Evolutionary conservation across 1,140 invertebrate species (phyloP), one percentile per base, ranked within the genome.

Genomic region (Drosophila ohnishii): DNA sequence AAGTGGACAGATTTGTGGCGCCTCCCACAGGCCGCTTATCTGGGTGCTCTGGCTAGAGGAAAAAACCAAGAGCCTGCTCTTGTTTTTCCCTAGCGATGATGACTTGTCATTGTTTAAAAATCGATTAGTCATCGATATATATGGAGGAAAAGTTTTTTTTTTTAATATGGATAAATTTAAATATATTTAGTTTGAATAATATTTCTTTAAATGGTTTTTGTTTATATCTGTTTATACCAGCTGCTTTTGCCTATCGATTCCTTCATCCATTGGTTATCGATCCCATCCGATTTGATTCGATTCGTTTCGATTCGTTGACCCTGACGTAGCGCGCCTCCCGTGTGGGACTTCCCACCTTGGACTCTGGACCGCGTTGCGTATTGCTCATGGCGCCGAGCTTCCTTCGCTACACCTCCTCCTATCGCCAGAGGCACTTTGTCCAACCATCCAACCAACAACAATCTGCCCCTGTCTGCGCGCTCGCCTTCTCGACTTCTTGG

Each of bases 321-420:
- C 67, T 71, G 67, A 71, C 65, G 65, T 58, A 37, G 44, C 40
- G 22, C 42, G 65, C 67, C 42, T 58, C 25, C 65, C 44, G 65
- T 70, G 67, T 70, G 67, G 51, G 28, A 48, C 65, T 39, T 70
- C 67, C 67, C 67, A 71, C 67, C 69, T 72, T 72, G 69, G 69
- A 72, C 69, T 72, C 67, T 72, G 69, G 30, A 70, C 69, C 53
- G 51, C 44, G 22, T 59, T 59, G 69, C 69, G 66, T 72, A 72
- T 71, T 57, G 51, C 65, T 44, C 62, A 66, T 51, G 61, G 28
- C 65, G 35, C 61, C 37, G 34, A 40, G 60, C 28, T 67, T 22
- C 51, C 34, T 37, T 39, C 51, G 25, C 51, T 1, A 37, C 16
- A 16, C n/a, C 51, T 1, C 51, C 32, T 22, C 13, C 51, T 37